Percentiles rank a stretch among this genome's conserved stretches.
These are phyloP conservation scores for Rousettus madagascariensis DNA, from an alignment of 2,797 vertebrate genomes.

Conservation along the genomic window DNA sequence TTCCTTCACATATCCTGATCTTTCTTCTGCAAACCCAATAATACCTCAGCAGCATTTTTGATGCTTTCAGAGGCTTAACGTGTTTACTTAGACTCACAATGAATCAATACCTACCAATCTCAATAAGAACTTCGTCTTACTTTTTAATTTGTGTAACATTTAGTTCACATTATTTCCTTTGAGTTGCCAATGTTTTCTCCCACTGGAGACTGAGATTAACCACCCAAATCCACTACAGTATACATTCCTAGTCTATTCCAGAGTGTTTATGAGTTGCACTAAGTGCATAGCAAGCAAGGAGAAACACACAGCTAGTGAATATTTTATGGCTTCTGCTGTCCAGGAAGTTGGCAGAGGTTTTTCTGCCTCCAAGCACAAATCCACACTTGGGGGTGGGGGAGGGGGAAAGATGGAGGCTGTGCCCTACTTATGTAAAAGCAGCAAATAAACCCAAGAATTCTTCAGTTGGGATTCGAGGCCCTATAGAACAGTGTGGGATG, in stretches of 20 bases:
- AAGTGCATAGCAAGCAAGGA: conserved; percentile 24
- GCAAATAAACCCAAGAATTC: background rate
- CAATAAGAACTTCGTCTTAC: conserved; percentile 30
- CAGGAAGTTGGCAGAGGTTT: background rate
- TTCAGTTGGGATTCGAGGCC: background rate
- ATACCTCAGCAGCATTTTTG: conserved; percentile 19
- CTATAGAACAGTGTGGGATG: background rate
- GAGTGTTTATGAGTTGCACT: background rate
- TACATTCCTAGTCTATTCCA: background rate
- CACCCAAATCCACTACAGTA: background rate
- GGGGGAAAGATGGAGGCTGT: background rate
- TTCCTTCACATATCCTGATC: background rate
- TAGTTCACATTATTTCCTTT: conserved; percentile 22
- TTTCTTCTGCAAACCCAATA: conserved; percentile 29
- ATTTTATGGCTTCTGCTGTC: conserved; percentile 19
- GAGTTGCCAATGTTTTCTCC: background rate
- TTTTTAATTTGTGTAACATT: conserved; percentile 60
- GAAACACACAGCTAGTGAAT: conserved; percentile 27
- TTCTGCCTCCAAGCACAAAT: background rate
- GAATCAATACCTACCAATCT: conserved; percentile 65
- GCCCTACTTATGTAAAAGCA: background rate
- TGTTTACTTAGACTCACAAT: conserved; percentile 45
- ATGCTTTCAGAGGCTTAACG: conserved; percentile 25
- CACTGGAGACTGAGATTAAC: conserved; percentile 28
- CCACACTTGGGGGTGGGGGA: background rate